phyloP scores from a whole-genome alignment of 2,113 vertebrate species.

The Tragelaphus scriptus region DNA sequence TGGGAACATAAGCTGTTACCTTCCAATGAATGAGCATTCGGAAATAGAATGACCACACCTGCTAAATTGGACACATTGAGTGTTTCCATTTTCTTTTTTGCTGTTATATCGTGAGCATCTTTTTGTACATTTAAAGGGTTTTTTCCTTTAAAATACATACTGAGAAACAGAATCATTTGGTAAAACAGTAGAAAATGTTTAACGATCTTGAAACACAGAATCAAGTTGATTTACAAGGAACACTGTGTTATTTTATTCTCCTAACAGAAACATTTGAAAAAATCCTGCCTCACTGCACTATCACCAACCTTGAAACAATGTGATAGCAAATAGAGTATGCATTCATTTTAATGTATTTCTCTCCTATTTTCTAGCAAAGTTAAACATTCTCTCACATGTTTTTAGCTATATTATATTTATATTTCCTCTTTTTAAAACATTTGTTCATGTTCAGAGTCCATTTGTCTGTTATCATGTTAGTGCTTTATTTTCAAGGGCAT shows the following conservation, averaged over 20 bases:
- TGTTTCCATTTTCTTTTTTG: background rate
- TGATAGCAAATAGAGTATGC: background rate
- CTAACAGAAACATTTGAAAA: constrained; percentile 36
- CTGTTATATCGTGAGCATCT: background rate
- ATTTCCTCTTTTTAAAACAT: constrained; percentile 10
- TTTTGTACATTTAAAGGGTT: background rate
- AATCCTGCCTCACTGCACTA: background rate
- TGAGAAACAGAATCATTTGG: constrained; percentile 45
- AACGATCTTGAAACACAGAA: constrained; percentile 47
- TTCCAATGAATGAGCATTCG: background rate
- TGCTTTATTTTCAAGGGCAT: background rate
- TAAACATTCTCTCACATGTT: background rate
- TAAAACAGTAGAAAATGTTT: constrained; percentile 40
- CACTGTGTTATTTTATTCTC: constrained; percentile 37
- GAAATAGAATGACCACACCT: background rate
- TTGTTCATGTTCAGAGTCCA: background rate
- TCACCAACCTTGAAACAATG: constrained; percentile 28
- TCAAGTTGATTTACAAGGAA: constrained; percentile 45
- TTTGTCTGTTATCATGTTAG: background rate
- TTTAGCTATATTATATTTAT: background rate
- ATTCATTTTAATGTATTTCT: background rate
- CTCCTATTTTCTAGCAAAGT: constrained; percentile 21
- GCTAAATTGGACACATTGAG: background rate
- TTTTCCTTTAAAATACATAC: constrained; percentile 28
- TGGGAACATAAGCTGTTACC: background rate